Base-by-base conservation (phyloP, 1,140 invertebrate species). In the Eubasilissa regina region DNA sequence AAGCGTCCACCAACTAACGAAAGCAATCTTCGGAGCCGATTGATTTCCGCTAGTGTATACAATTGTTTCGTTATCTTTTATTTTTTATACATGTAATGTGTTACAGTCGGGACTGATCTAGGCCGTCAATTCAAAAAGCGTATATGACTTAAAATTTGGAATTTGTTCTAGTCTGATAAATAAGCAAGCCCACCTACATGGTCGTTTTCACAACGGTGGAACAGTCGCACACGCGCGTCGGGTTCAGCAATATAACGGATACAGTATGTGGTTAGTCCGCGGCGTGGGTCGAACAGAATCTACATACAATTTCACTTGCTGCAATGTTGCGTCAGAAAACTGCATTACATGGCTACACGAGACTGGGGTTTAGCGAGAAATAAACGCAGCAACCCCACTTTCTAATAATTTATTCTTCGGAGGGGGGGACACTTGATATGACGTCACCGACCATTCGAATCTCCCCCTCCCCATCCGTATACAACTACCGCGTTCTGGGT, bases 261-360 rank as follows among this genome's bases (percentile, higher is more conserved):
- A n/a, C n/a, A n/a, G n/a, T n/a, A n/a, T 11, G 58, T 12, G 17
- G 58, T 21, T 21, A 21, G 58, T 62, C 25, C 11, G 8, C 58
- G 12, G 58, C 58, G 58, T 62, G 58, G 58, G 58, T n/a, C n/a
- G n/a, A n/a, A n/a, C 58, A 62, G 58, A 62, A 62, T 62, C 58
- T 35, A 35, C 21, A 35, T 11, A 19, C 21, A 62, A 11, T 35
- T 62, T 62, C 58, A 62, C 58, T 62, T 62, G 58, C 21, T 12
- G 17, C 58, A 35, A 62, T 62, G 17, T 19, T 62, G 21, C 21
- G n/a, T 62, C 58, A 35, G 17, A 15, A 35, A 62, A 62, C 12
- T 62, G 58, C 58, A 35, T 13, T 15, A 21, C 21, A 35, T 12
- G 17, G 12, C 4, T 7, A 11, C 4, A 55, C 0, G 19, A 11